Conservation (phyloP, 35 echinoderm and acorn worm species). For the Anneissia japonica region DNA sequence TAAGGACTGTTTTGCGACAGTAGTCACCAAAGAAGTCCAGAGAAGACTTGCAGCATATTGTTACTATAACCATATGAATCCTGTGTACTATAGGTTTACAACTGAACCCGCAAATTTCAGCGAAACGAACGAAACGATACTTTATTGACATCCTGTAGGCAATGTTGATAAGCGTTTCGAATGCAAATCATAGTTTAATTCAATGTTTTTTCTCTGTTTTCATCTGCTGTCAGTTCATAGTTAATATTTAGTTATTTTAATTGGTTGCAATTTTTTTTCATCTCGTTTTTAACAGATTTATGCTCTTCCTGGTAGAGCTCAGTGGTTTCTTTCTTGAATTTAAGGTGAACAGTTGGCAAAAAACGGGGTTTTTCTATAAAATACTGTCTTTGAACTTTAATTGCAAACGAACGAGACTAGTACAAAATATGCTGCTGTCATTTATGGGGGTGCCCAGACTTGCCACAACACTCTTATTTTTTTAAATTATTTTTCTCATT, state of each 20-base stretch:
- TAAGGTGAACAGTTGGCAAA: too few relatives aligned
- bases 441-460: too few relatives aligned
- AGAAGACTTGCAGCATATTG: conserved; percentile 19
- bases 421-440: too few relatives aligned
- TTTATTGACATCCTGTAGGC: too few relatives aligned
- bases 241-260: conserved; percentile 12
- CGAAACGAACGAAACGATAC: not conserved
- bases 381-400: too few relatives aligned
- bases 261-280: conserved; percentile 23
- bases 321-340: too few relatives aligned
- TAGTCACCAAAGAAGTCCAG: conserved; percentile 34
- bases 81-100: conserved; percentile 31
- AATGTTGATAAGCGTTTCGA: too few relatives aligned
- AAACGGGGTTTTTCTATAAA: too few relatives aligned
- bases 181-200: not conserved
- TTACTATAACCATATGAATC: conserved; percentile 32
- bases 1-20: conserved; percentile 27
- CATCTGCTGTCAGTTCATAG: conserved; percentile 23
- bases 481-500: too few relatives aligned
- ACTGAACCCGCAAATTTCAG: conserved; percentile 47
- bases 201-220: conserved; percentile 16
- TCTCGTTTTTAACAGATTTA: conserved; percentile 7
- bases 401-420: too few relatives aligned
- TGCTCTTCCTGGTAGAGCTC: too few relatives aligned
- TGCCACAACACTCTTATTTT: too few relatives aligned